A percentile compares a stretch with the other conserved stretches of the same genome.
Conservation (phyloP, 2,888 invertebrate species). For the Drosophila hamatofila region DNA sequence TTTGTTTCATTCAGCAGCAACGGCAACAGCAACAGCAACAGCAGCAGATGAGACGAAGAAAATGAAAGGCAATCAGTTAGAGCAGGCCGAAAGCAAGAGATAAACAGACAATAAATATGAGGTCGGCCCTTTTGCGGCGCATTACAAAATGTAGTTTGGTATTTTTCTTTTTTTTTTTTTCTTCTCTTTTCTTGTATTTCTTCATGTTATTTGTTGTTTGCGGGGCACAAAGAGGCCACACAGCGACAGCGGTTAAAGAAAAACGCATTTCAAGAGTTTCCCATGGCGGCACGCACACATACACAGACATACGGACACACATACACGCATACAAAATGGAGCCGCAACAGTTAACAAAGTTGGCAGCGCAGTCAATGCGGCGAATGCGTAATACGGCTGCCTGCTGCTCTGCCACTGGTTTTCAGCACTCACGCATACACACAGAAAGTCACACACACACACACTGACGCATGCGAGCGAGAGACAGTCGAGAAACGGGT, state of each 20-base stretch:
- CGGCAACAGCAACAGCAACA: constrained; percentile 45
- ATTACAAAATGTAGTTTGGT: constrained; percentile 55
- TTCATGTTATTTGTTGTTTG: constrained; percentile 56
- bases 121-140: constrained; percentile 55
- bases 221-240: constrained; percentile 72
- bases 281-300: constrained; percentile 58
- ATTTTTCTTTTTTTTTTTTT: constrained; percentile 14
- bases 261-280: constrained; percentile 69
- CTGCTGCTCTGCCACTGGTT: constrained; percentile 76
- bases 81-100: constrained; percentile 52
- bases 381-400: constrained; percentile 82
- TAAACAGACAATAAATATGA: constrained; percentile 76
- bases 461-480: constrained; percentile 14
- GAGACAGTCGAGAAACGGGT: constrained; percentile 63
- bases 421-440: constrained; percentile 54
- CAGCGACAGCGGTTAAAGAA: constrained; percentile 58
- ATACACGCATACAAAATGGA: constrained; percentile 52
- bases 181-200: constrained; percentile 28
- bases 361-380: constrained; percentile 65
- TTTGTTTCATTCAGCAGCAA: constrained; percentile 73
- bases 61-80: constrained; percentile 44
- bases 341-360: constrained; percentile 59
- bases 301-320: constrained; percentile 12
- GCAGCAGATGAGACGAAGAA: constrained; percentile 31
- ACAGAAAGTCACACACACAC: constrained; percentile 5